Evolutionary conservation across 2,888 invertebrate species (phyloP).

Genomic region (Melanchra persicariae): DNA sequence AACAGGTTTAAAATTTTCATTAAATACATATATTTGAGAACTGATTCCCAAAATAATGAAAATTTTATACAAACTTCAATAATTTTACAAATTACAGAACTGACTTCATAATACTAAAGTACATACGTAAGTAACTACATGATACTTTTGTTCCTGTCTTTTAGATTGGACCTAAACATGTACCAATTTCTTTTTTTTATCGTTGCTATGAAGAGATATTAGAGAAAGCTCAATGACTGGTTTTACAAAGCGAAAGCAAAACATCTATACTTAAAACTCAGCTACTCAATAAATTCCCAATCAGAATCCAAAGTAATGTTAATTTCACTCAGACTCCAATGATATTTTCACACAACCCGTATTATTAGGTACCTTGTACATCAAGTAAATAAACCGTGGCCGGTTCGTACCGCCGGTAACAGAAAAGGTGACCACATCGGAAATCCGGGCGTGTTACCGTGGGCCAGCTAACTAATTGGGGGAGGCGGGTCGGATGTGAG

Average conservation of each 20-base stretch:
- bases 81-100: not conserved
- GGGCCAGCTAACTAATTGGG: conserved; percentile 83
- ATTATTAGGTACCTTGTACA: conserved; percentile 43
- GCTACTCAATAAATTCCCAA: not conserved
- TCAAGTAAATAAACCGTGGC: conserved; percentile 64
- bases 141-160: too few species aligned
- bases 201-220: not conserved
- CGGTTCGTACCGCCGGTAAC: conserved; percentile 67
- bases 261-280: not conserved
- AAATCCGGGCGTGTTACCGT: conserved; percentile 78
- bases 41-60: conserved; percentile 4
- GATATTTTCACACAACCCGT: not conserved
- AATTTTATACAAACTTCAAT: conserved; percentile 1
- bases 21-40: too few species aligned
- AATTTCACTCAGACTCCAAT: not conserved
- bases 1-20: too few species aligned
- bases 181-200: too few species aligned
- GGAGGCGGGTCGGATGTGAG: conserved; percentile 87
- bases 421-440: conserved; percentile 85
- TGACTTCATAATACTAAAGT: too few species aligned
- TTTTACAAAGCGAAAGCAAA: not conserved
- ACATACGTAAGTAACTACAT: too few species aligned
- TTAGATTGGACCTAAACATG: too few species aligned
- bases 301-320: not conserved
- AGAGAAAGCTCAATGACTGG: too few species aligned